Percentiles rank a stretch among this genome's conserved stretches.
These are phyloP conservation scores for Tinamus guttatus DNA, from an alignment of 2,113 vertebrate species.

Conservation along the genomic window DNA sequence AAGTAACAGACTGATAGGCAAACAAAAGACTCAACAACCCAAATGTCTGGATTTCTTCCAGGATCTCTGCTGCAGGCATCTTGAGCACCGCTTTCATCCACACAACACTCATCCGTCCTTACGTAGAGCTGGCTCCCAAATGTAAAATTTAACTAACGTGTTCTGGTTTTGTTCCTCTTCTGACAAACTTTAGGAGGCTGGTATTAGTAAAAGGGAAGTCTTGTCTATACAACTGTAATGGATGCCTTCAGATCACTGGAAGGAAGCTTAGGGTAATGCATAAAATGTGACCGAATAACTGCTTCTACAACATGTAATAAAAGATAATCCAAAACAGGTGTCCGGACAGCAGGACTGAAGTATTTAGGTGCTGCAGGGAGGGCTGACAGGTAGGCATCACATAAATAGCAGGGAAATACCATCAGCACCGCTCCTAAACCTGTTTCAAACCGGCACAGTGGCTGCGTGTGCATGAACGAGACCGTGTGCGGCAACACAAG, in stretches of 20 bases:
- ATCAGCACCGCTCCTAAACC: accelerated
- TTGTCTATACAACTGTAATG: not conserved
- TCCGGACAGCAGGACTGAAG: not conserved
- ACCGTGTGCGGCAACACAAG: accelerated
- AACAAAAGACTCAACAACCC: not conserved
- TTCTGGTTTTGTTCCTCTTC: not conserved
- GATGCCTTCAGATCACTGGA: not conserved
- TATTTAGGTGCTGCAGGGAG: not conserved
- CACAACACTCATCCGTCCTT: not conserved
- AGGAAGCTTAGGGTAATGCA: not conserved
- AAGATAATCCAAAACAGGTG: not conserved
- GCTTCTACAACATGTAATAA: not conserved
- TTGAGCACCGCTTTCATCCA: not conserved
- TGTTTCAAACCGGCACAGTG: accelerated
- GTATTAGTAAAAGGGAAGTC: not conserved
- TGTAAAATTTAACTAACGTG: not conserved
- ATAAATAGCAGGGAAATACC: not conserved
- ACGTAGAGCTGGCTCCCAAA: not conserved
- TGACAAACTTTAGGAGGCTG: not conserved
- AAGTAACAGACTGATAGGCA: not conserved
- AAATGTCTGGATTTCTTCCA: conserved; percentile 13
- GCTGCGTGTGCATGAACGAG: accelerated
- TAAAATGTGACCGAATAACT: not conserved
- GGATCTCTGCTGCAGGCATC: not conserved
- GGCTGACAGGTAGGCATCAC: not conserved